Base-by-base conservation (phyloP, 2,797 vertebrate species). In the Sebastes oblongus region DNA sequence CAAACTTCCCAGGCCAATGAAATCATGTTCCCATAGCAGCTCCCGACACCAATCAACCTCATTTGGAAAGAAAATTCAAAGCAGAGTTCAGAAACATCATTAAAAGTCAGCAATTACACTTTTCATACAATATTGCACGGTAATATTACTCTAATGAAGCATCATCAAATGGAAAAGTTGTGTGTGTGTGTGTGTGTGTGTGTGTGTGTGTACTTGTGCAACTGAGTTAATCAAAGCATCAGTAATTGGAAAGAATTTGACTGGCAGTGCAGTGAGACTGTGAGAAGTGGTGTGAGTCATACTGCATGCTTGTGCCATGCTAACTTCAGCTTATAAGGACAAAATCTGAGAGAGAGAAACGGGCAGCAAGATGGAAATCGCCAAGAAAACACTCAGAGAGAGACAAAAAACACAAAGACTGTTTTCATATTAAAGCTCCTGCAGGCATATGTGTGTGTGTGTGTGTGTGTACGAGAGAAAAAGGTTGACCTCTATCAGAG, bases 311-410 rank as follows among this genome's bases (percentile, higher is more conserved):
- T 82, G 85, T 84, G 72, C 82, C 78, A 87, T 13, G 70, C 72
- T 75, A 73, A 92, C 88, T 85, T 93, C 71, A 84, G 85, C 88
- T 92, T 93, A 92, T 93, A 90, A 92, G 91, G 89, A 90, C 82
- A 93, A 80, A 86, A 72, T 82, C 80, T 67, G 88, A 70, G 75
- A 14, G 78, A 75, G 56, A 60, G 66, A 77, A 75, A 76, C 6
- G 29, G 36, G 77, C 42, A 55, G 52, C 12, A 5, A 76, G 71
- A 71, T 3, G 36, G 67, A 87, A 91, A 92, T 77, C 12, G 2
- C 70, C 67, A 79, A 82, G 75, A 86, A 89, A 90, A 86, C 80
- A 86, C 65, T 68, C 29, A 1, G 52, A 66, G 3, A 72, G 39
- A 87, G 36, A 72, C 56, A 74, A 77, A 80, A 89, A 30, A 81